These are phyloP conservation scores for Allobates femoralis DNA, from an alignment of 2,797 vertebrate genomes.

Conservation along the genomic window DNA sequence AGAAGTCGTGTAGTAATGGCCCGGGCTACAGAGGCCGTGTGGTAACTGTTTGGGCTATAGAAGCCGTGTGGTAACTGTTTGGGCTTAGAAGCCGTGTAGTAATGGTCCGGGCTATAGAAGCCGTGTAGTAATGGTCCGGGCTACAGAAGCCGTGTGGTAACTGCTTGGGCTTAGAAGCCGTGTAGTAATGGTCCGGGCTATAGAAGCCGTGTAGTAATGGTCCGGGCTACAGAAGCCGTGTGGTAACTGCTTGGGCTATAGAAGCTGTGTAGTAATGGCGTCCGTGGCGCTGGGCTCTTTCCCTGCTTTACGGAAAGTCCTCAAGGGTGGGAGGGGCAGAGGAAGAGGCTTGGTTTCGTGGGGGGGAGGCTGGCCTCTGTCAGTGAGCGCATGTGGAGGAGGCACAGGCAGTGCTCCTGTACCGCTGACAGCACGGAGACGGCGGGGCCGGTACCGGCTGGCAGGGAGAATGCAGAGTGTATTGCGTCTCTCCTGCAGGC, in stretches of 20 bases:
- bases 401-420: neutral
- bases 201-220: neutral
- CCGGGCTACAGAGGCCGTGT: no score
- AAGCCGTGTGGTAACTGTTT: no score
- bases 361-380: conserved; percentile 27
- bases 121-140: no score
- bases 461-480: neutral
- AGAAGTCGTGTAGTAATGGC: no score
- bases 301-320: neutral
- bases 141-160: no score
- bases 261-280: no score
- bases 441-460: neutral
- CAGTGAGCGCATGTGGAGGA: neutral
- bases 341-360: conserved; percentile 46
- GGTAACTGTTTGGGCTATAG: no score
- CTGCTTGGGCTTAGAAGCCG: no score
- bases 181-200: no score
- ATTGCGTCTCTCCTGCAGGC: neutral
- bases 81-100: no score
- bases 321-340: neutral
- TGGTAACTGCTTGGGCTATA: no score
- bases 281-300: neutral
- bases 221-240: neutral
- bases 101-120: no score
- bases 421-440: neutral